Conservation (phyloP, 2,888 invertebrate species). For the Caenorhabditis sp. region DNA sequence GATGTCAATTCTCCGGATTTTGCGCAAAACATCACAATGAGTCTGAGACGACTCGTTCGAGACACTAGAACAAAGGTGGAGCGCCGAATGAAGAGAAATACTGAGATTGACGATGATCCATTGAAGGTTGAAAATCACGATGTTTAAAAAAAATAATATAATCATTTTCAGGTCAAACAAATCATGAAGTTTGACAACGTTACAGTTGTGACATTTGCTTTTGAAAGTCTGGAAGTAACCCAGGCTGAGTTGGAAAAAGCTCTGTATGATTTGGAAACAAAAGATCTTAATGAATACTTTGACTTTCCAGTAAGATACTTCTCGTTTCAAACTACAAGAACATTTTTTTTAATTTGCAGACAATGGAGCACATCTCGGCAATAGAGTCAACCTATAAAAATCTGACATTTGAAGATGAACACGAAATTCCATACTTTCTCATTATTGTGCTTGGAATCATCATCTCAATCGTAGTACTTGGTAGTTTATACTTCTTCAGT, state of each 20-base stretch:
- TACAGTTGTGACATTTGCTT: constrained; percentile 14
- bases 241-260: constrained; percentile 22
- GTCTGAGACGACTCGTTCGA: constrained; percentile 20
- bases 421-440: background rate
- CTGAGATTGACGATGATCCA: background rate
- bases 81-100: constrained; percentile 2
- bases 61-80: constrained; percentile 13
- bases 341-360: constrained; percentile 1
- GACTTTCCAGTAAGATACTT: constrained; percentile 12
- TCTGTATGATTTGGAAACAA: constrained; percentile 18
- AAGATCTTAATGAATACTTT: constrained; percentile 22
- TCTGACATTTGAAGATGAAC: background rate
- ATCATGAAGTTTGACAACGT: constrained; percentile 19
- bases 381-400: background rate
- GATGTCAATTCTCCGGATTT: constrained; percentile 23
- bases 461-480: background rate
- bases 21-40: constrained; percentile 21
- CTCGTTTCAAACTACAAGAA: too few species aligned
- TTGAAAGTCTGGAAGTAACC: constrained; percentile 9
- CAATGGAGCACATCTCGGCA: constrained; percentile 1
- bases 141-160: background rate
- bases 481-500: background rate
- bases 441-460: background rate
- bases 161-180: constrained; percentile 11
- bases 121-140: background rate